Percentiles rank a stretch among this genome's conserved stretches.
Conservation (phyloP, 2,797 vertebrate genomes). For the Bradypus variegatus region DNA sequence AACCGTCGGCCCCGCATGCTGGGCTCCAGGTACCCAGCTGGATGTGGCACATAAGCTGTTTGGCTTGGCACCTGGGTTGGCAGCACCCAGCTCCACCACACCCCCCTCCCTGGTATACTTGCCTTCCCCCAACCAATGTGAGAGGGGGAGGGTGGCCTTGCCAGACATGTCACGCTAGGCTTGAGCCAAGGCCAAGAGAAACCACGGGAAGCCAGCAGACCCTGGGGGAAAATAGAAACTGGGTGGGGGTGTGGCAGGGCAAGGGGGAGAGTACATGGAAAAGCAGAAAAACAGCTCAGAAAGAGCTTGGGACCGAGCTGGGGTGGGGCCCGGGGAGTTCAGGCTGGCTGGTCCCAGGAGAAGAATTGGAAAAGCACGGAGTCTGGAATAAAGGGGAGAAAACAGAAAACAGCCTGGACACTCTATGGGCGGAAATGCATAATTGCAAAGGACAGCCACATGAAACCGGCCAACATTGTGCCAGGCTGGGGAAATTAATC, state of each 20-base stretch:
- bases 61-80: constrained; percentile 32
- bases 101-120: not conserved
- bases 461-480: not conserved
- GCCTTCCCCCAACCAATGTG: not conserved
- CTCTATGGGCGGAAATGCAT: not conserved
- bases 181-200: constrained; percentile 51
- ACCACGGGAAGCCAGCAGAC: constrained; percentile 13
- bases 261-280: not conserved
- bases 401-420: not conserved
- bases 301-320: not conserved
- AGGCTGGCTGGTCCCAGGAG: not conserved
- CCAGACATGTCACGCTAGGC: constrained; percentile 19
- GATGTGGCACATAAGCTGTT: not conserved
- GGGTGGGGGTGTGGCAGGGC: not conserved
- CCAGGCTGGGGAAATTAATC: not conserved
- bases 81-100: not conserved
- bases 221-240: constrained; percentile 33
- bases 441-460: not conserved
- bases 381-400: constrained; percentile 9
- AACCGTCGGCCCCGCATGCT: not conserved
- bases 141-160: not conserved
- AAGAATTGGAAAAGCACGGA: not conserved
- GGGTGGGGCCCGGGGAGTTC: not conserved
- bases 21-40: not conserved
- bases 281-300: not conserved